Conservation (phyloP, 2,888 invertebrate species). For the Sarcophaga variegata region DNA sequence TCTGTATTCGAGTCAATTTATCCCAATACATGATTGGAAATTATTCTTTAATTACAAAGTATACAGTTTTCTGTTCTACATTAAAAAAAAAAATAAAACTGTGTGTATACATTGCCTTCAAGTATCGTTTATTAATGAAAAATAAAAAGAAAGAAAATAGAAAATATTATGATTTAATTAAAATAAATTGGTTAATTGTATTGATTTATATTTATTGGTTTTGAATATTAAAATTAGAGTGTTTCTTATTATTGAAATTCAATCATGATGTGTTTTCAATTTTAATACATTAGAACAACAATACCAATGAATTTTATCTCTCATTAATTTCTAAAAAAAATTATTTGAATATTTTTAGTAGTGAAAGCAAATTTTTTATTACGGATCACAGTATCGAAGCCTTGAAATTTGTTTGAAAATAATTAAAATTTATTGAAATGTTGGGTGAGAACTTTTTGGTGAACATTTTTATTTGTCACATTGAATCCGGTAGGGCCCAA, state of each 20-base stretch:
- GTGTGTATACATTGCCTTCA: neutral
- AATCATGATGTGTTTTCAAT: slow-evolving; percentile 11
- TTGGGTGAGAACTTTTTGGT: too few relatives aligned
- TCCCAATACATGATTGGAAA: slow-evolving; percentile 22
- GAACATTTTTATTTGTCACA: too few relatives aligned
- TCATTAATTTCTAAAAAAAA: too few relatives aligned
- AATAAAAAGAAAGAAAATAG: neutral
- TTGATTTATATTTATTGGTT: neutral
- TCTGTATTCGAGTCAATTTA: slow-evolving; percentile 51
- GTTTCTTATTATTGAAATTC: slow-evolving; percentile 39
- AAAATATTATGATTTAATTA: slow-evolving; percentile 12
- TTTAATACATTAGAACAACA: too few relatives aligned
- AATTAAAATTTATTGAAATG: too few relatives aligned
- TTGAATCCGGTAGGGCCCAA: too few relatives aligned
- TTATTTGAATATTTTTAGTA: too few relatives aligned
- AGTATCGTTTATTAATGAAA: neutral
- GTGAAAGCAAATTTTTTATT: too few relatives aligned
- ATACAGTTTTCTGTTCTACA: slow-evolving; percentile 24
- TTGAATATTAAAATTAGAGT: too few relatives aligned
- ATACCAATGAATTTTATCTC: too few relatives aligned
- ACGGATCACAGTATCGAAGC: too few relatives aligned
- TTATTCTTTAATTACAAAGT: slow-evolving; percentile 24
- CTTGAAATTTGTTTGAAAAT: too few relatives aligned
- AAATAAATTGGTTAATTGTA: slow-evolving; percentile 8
- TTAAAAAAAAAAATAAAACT: slow-evolving; percentile 18